These are phyloP conservation scores for Caracal caracal DNA, from an alignment of 2,113 vertebrate genomes.

Conservation along the genomic window DNA sequence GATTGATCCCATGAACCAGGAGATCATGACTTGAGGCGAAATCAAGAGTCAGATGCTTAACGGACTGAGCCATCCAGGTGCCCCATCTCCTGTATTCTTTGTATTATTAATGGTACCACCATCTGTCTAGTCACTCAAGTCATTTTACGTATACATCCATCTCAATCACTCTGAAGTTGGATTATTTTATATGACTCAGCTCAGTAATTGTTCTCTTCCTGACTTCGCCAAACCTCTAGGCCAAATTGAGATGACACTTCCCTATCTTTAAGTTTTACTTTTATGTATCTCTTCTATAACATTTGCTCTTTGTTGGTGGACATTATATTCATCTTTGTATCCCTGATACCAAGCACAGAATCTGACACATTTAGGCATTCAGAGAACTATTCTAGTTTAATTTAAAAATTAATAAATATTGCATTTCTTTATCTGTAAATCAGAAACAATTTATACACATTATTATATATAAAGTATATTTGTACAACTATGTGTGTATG, in stretches of 20 bases:
- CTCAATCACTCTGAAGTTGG: background rate
- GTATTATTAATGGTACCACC: background rate
- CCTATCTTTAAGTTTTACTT: background rate
- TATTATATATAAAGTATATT: background rate
- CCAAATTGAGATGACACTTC: background rate
- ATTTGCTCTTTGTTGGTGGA: background rate
- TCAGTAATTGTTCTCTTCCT: background rate
- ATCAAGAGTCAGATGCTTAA: too few species aligned
- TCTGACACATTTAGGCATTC: background rate
- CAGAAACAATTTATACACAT: background rate
- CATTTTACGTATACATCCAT: background rate
- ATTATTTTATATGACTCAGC: background rate
- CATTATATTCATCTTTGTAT: background rate
- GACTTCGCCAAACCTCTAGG: background rate
- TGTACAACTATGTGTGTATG: background rate
- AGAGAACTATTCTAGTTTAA: background rate
- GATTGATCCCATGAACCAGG: too few species aligned
- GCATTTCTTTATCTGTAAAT: background rate
- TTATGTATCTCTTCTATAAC: background rate
- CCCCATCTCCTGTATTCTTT: background rate
- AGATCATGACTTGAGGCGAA: too few species aligned
- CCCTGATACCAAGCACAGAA: background rate
- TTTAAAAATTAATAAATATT: slow-evolving; percentile 9
- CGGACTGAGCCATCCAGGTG: too few species aligned
- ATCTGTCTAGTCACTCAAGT: background rate